Conservation (phyloP, 1,140 invertebrate genomes). For the Cecropterus lyciades region DNA sequence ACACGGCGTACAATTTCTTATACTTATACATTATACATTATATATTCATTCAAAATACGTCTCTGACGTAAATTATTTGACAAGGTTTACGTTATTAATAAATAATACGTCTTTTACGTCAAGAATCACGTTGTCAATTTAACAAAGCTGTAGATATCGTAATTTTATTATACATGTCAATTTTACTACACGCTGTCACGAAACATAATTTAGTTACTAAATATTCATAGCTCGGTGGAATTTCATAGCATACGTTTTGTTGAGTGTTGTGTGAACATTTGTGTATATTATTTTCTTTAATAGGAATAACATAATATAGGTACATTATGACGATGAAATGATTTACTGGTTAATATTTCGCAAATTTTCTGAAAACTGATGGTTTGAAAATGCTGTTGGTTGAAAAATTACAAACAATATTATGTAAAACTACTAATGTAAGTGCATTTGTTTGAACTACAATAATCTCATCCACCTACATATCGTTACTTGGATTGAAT, state of each 20-base stretch:
- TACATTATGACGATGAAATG: too few relatives aligned
- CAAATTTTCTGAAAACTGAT: too few relatives aligned
- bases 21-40: too few relatives aligned
- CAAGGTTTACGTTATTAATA: constrained; percentile 44
- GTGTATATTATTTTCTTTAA: neutral
- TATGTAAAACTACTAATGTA: too few relatives aligned
- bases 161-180: constrained; percentile 63
- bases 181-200: constrained; percentile 54
- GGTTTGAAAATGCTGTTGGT: too few relatives aligned
- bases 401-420: too few relatives aligned
- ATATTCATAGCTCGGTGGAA: constrained; percentile 19
- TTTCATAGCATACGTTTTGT: constrained; percentile 33
- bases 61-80: neutral
- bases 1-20: too few relatives aligned
- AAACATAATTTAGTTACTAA: constrained; percentile 47
- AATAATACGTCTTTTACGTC: constrained; percentile 51
- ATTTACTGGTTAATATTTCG: too few relatives aligned
- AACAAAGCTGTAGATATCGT: constrained; percentile 56
- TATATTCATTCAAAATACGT: too few relatives aligned
- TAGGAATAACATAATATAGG: neutral
- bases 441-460: too few relatives aligned
- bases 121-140: constrained; percentile 53
- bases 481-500: too few relatives aligned
- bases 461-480: too few relatives aligned
- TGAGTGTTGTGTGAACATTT: neutral